Evolutionary conservation across 2,797 vertebrate species (phyloP).

Genomic region (Tauraco hartlaubi): DNA sequence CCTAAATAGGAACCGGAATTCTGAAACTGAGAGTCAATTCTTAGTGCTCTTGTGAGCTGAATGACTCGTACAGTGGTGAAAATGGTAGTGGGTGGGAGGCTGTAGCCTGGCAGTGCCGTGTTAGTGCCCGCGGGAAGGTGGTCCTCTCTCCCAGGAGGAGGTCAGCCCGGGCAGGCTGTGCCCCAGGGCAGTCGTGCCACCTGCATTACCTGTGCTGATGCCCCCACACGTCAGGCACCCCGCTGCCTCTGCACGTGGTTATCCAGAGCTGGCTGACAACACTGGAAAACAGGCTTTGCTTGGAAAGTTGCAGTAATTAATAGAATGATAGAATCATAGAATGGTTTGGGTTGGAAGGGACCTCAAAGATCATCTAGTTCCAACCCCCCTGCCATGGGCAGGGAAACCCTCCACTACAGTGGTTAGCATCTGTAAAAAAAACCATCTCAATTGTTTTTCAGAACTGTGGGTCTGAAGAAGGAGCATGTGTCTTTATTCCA

Average conservation of each 20-base stretch:
- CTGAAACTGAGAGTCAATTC: not conserved
- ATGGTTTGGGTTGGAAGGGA: too few relatives aligned
- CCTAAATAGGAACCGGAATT: not conserved
- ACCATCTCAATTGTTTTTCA: constrained; percentile 45
- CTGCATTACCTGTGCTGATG: too few relatives aligned
- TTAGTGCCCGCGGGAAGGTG: not conserved
- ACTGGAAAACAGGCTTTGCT: accelerated
- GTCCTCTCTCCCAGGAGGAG: too few relatives aligned
- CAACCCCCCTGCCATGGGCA: too few relatives aligned
- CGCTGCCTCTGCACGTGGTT: not conserved
- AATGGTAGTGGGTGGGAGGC: not conserved
- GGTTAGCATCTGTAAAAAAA: accelerated
- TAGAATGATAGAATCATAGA: not conserved
- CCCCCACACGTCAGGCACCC: too few relatives aligned
- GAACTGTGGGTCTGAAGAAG: constrained; percentile 77
- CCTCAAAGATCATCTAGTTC: too few relatives aligned
- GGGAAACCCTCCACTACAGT: too few relatives aligned
- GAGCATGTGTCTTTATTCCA: constrained; percentile 79
- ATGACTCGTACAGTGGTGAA: not conserved
- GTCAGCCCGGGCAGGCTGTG: not conserved
- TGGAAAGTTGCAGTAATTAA: not conserved
- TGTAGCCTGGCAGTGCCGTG: not conserved
- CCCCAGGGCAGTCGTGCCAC: not conserved
- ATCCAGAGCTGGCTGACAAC: not conserved
- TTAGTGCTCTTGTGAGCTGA: not conserved